Base-by-base conservation (phyloP, 1,140 invertebrate genomes). In the Neodiprion fabricii region DNA sequence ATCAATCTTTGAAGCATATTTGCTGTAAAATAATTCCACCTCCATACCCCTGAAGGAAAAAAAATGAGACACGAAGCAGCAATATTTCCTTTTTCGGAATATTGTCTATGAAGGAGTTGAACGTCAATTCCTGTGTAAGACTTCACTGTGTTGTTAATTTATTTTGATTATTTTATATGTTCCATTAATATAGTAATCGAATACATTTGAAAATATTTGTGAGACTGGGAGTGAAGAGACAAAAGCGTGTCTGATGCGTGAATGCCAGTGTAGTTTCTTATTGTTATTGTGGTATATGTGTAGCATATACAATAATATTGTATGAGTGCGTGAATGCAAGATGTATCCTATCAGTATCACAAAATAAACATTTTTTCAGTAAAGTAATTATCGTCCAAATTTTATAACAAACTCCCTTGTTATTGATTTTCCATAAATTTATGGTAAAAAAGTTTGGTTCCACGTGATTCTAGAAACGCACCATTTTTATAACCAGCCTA, bases 301-400 rank as follows among this genome's bases (percentile, higher is more conserved):
- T 86, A 83, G 82, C 82, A 75, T 85, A 85, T 87, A 85, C 81
- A 82, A 82, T 85, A 85, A 82, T 78, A 71, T 76, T 72, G 75
- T 83, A 76, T 81, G 80, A 74, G 72, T 81, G 82, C 71, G 75
- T 78, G 82, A 79, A 67, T 81, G 84, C 76, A 72, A 81, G 70
- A 79, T 84, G 79, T 86, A 40, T 40, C 28, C 28, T 40, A 86
- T 81, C 79, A 80, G 76, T 85, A 84, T 80, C 79, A 80, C 77
- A 77, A 75, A 87, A 86, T 86, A 87, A 87, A 86, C 77, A 83
- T 82, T 87, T 87, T 85, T 87, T 85, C 82, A 86, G 78, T 82
- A 85, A 84, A 81, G 17, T n/a, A 14, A n/a, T 65, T 65, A 71
- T 40, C 49, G 8, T 69, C n/a, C n/a, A 65, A 14, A 65, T 65